Base-by-base conservation (phyloP, 2,797 vertebrate genomes). In the Amphiprion clarkii region DNA sequence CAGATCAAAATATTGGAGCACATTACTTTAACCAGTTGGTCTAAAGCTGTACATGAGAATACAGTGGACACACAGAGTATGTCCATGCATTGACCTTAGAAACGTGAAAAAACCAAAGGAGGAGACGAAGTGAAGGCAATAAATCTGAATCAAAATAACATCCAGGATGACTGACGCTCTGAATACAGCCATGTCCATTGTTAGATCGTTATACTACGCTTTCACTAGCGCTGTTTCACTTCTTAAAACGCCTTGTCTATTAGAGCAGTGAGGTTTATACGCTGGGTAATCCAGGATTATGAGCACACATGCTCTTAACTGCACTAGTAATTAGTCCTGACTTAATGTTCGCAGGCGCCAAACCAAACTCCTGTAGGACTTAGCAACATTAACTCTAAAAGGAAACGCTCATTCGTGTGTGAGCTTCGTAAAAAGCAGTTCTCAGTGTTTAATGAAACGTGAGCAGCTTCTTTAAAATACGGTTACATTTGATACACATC, bases 241-340 rank as follows among this genome's bases (percentile, higher is more conserved):
- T 17, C 23, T 19, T 19, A 1, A 2, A 23, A 66, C 12, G 23
- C 31, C 17, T 19, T 17, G 27, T 39, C 71, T 66, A 19, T 56
- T 25, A 64, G 29, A 46, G 49, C 25, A 31, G 7, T 44, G 1
- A 25, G 62, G 48, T 70, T 78, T 19, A 51, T 46, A 54, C 61
- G 16, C 5, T 16, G 1, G 14, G 36, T 92, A 91, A 92, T 92
- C 91, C 79, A 16, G 87, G 91, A 92, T 92, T 89, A 91, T 40
- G 6, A 75, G 42, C 21, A 46, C 66, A 60, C 57, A 59, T 29
- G 55, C 40, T 68, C 65, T 17, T 77, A 31, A 65, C 23, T 12
- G n/a, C 63, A 59, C 31, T 7, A 0, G 31, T 39, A 49, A 2
- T n/a, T 49, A 49, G 29, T 21, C 51, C 16, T 19, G 52, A 54